phyloP scores from a whole-genome alignment of 2,888 invertebrate genomes.

The Listrodromus nycthemerus region DNA sequence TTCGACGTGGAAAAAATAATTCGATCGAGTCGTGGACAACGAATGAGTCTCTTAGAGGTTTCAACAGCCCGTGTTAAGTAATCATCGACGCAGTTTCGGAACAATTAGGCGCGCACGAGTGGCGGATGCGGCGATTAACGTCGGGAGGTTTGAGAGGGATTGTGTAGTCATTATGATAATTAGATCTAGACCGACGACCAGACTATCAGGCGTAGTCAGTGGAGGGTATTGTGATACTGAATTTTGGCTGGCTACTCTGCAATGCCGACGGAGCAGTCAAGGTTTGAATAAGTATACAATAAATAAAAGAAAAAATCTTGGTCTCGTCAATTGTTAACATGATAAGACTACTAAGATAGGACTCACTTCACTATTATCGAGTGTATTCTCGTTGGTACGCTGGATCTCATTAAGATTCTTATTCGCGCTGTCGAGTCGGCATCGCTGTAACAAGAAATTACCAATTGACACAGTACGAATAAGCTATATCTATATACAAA shows the following conservation, averaged over 20 bases:
- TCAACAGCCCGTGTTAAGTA: conserved; percentile 5
- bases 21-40: conserved; percentile 60
- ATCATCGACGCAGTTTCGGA: conserved; percentile 2
- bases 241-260: not conserved
- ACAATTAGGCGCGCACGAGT: not conserved
- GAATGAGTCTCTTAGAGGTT: conserved; percentile 49
- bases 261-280: not conserved
- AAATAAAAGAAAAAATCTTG: conserved; percentile 4
- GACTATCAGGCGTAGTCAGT: conserved; percentile 3
- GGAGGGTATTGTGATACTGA: not conserved
- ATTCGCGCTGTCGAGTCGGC: conserved; percentile 7
- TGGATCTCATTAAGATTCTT: not conserved
- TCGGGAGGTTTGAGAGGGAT: conserved; percentile 47
- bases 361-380: conserved; percentile 1
- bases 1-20: conserved; percentile 39
- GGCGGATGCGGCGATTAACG: conserved; percentile 22
- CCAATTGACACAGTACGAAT: not conserved
- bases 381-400: conserved; percentile 3
- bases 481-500: not conserved
- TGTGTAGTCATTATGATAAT: conserved; percentile 35
- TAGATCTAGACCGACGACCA: conserved; percentile 12
- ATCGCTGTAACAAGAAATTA: not conserved
- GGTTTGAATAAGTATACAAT: not conserved
- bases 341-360: not conserved
- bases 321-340: conserved; percentile 51